Base-by-base conservation (phyloP, 2,888 invertebrate genomes). In the Oasisia sp. region DNA sequence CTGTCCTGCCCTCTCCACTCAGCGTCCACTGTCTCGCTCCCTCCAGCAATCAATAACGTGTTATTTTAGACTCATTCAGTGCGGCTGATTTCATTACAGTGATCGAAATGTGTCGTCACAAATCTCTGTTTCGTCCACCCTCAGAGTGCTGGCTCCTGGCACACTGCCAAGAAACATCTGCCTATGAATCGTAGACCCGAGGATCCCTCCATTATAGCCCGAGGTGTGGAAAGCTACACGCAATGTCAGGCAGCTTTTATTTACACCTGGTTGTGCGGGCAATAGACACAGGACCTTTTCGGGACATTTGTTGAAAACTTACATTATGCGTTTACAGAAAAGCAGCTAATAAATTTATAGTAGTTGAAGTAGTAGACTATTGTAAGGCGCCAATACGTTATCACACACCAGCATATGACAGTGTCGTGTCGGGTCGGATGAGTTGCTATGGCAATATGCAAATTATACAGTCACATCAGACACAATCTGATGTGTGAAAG, bases 231-330 rank as follows among this genome's bases (percentile, higher is more conserved):
- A 19, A 50, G 50, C 14, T 74, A 27, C 74, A 56, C 8, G 11
- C 56, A 56, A 19, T 56, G 38, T 8, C 56, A 74, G 74, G 74
- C 74, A 27, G 7, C 19, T 19, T 27, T 74, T 5, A 74, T 19
- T 74, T 74, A 14, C 14, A 27, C 7, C 19, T 0, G 74, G 3
- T 74, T 74, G 74, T 74, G 19, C 1, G 27, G 74, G 74, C 74
- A 19, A 74, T n/a, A 7, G 27, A 7, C 19, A 27, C 27, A 7
- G 27, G 74, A 74, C 74, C 27, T 19, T 38, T 27, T 74, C 3
- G 74, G 74, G 74, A 74, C 74, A 74, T 74, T 74, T 74, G 74
- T 74, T 74, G 74, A 74, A 74, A 74, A 74, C 74, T 74, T 74
- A 27, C 74, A 74, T 58, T 14, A 14, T 74, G 74, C 27, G 5